Conservation (phyloP, 2,888 invertebrate genomes). For the Apomyelois bistriatella region DNA sequence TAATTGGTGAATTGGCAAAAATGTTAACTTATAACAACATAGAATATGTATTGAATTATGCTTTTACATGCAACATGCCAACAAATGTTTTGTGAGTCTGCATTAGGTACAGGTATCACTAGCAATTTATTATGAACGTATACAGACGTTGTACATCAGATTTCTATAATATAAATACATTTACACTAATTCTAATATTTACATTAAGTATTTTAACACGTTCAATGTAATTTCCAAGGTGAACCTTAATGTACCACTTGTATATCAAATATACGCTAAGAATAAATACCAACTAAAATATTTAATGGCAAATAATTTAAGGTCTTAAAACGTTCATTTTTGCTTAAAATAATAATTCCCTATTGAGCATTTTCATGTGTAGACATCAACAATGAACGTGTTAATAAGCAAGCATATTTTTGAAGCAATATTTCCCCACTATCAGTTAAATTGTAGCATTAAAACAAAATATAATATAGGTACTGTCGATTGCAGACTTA, state of each 20-base stretch:
- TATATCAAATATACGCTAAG: conserved; percentile 9
- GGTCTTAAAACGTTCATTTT: background rate
- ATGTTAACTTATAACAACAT: background rate
- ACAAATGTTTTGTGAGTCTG: conserved; percentile 26
- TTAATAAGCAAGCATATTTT: conserved; percentile 10
- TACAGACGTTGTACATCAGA: conserved; percentile 79
- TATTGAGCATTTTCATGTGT: conserved; percentile 1
- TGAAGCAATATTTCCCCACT: background rate
- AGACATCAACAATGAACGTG: conserved; percentile 9
- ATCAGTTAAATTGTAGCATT: background rate
- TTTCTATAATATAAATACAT: conserved; percentile 62
- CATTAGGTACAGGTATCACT: conserved; percentile 51
- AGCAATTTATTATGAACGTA: conserved; percentile 62
- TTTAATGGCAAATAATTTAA: background rate
- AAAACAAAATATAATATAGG: background rate
- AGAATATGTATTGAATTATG: conserved; percentile 23
- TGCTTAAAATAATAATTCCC: conserved; percentile 3
- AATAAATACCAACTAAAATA: conserved; percentile 6
- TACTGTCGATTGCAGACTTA: conserved; percentile 1
- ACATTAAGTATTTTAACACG: conserved; percentile 37
- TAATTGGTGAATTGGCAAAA: background rate
- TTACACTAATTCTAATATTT: conserved; percentile 55
- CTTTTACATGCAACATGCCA: conserved; percentile 30
- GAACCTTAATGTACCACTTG: background rate
- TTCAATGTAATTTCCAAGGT: conserved; percentile 13